Evolutionary conservation across 2,113 vertebrate species (phyloP), one percentile per base, ranked within the genome.

Genomic region (Ibidorhyncha struthersii): DNA sequence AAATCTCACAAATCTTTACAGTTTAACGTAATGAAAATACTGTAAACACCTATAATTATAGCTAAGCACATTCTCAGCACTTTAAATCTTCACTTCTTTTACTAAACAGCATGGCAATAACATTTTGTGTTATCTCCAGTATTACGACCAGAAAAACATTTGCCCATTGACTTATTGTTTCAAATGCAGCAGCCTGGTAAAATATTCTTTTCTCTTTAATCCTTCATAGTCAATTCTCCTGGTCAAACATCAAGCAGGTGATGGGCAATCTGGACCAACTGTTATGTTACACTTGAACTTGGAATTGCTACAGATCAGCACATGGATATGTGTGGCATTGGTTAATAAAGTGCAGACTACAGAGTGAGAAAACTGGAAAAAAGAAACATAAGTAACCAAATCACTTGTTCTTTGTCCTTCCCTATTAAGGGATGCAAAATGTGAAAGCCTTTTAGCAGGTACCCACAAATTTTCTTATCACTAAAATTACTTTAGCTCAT

Each of bases 1-100:
- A 98, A 98, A 98, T 96, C 98, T 98, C 97, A 98, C 96, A 98
- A 38, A 84, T 96, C 97, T 97, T 97, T 94, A 93, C 10, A 78
- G 90, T 94, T 95, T 23, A 96, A 82, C 47, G 55, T 91, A n/a
- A 91, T 53, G 71, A 58, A 95, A 94, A 90, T 29, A 79, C 76
- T 10, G 58, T 58, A 43, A 32, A 96, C 34, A 29, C 77, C 16
- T 56, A 23, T 6, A 45, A n/a, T 27, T 58, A 58, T 9, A 53
- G 69, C 58, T 82, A 83, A 50, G 40, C 41, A 52, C 12, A 23
- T 22, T 66, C 14, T 47, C 19, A 79, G 12, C 30, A 52, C 29
- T 95, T 80, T 16, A 94, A 43, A 50, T 58, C 47, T 56, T 67
- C 52, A 21, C 43, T 90, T 80, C 61, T 90, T 74, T 77, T 21